These are phyloP conservation scores for Myopa testacea DNA, from an alignment of 2,888 invertebrate species.

Conservation along the genomic window DNA sequence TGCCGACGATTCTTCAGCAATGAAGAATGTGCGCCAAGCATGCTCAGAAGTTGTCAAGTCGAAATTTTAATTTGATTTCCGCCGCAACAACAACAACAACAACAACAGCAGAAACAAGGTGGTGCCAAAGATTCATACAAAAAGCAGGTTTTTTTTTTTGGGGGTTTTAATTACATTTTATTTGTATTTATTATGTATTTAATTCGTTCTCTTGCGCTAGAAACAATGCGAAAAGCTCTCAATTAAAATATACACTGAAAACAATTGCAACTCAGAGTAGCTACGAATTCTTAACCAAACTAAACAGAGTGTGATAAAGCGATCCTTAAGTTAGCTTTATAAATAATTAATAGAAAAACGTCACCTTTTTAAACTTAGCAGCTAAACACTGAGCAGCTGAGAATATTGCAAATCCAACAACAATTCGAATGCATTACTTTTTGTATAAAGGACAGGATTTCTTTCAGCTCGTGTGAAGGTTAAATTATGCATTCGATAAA, in stretches of 20 bases:
- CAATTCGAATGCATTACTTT: neutral
- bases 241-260: conserved; percentile 31
- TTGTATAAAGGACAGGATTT: neutral
- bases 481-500: neutral
- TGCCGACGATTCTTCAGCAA: neutral
- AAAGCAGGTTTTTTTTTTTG: conserved; percentile 10
- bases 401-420: conserved; percentile 56
- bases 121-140: conserved; percentile 34
- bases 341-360: conserved; percentile 29
- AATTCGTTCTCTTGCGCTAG: conserved; percentile 47
- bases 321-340: conserved; percentile 13
- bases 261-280: neutral
- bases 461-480: neutral
- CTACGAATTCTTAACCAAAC: conserved; percentile 3
- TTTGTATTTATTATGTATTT: conserved; percentile 47
- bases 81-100: conserved; percentile 30
- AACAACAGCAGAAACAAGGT: conserved; percentile 7
- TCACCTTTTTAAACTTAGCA: conserved; percentile 27
- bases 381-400: conserved; percentile 53
- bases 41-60: conserved; percentile 41
- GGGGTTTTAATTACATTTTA: conserved; percentile 54
- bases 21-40: conserved; percentile 9
- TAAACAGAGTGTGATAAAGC: conserved; percentile 33
- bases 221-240: neutral
- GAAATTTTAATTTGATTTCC: conserved; percentile 44